Base-by-base conservation (phyloP, 2,797 vertebrate genomes). In the Zalophus californianus region DNA sequence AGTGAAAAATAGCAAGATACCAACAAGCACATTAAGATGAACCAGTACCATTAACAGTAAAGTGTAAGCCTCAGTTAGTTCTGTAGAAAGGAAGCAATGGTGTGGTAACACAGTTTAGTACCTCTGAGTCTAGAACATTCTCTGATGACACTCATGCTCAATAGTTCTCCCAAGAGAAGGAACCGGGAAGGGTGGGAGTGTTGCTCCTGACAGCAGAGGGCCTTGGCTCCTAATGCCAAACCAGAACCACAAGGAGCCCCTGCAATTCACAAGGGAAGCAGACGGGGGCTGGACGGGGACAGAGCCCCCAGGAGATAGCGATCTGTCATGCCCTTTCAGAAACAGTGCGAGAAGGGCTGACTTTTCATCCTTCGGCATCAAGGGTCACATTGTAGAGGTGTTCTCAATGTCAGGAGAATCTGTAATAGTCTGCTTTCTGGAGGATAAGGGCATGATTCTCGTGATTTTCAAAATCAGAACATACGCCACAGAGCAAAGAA, bases 1-100 rank as follows among this genome's bases (percentile, higher is more conserved):
- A 87, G 95, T 84, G 60, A 97, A 97, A 92, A 90, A 75, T 94
- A 97, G 90, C 60, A 94, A 97, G 97, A 98, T 50, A 97, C 83
- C 92, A 96, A 97, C 85, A 96, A 98, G 97, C 96, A 96, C 78
- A 95, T 97, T 97, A 97, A 96, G 93, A 97, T 72, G 98, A 95
- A 95, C 87, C 92, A 82, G 86, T n/a, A 60, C 85, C 60, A 44
- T 44, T 77, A 86, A 93, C 60, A 95, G 56, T 50, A 66, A 82
- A 68, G 41, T 58, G 48, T 80, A 86, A 70, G 73, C 78, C 77
- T 87, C 66, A 2, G 1, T 84, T 70, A 48, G 29, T 50, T 93
- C 54, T 96, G n/a, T 35, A 83, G 90, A 58, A 94, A 54, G 79
- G 82, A 93, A 73, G 77, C 90, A 85, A 48, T 78, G 92, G 35